phyloP scores from a whole-genome alignment of 1,140 invertebrate genomes.

The Orussus abietinus region DNA sequence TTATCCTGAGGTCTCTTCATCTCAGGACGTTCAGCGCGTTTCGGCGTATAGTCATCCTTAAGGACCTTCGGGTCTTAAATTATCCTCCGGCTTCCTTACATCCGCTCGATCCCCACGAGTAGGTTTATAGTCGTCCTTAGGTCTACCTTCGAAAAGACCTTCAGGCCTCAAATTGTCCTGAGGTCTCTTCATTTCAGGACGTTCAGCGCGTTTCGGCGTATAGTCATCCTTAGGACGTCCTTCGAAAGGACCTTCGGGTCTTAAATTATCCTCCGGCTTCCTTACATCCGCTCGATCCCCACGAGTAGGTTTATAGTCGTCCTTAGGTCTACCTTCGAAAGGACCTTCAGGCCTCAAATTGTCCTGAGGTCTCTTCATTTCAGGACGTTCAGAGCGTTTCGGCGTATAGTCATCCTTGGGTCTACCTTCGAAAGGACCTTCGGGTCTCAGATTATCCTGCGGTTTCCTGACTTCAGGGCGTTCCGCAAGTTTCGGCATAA shows the following conservation, averaged over 20 bases:
- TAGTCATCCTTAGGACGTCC: constrained; percentile 20
- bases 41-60: constrained; percentile 33
- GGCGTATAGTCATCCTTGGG: constrained; percentile 32
- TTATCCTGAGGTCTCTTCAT: constrained; percentile 59
- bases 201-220: constrained; percentile 55
- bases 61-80: constrained; percentile 64
- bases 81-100: constrained; percentile 61
- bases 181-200: constrained; percentile 54
- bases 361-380: constrained; percentile 55
- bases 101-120: no score
- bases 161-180: constrained; percentile 59
- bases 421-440: no score
- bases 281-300: no score
- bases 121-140: constrained; percentile 55
- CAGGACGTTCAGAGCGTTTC: constrained; percentile 56
- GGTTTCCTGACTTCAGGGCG: constrained; percentile 49
- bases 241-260: constrained; percentile 62
- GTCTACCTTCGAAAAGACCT: constrained; percentile 53
- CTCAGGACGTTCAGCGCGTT: constrained; percentile 56
- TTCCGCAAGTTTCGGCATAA: constrained; percentile 37
- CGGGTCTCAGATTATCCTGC: constrained; percentile 56
- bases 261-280: constrained; percentile 63
- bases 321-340: constrained; percentile 51
- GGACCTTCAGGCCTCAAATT: constrained; percentile 59
- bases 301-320: constrained; percentile 56